Percentiles rank a stretch among this genome's conserved stretches.
These are phyloP conservation scores for Diorhabda carinulata DNA, from an alignment of 1,140 invertebrate genomes.

Conservation along the genomic window DNA sequence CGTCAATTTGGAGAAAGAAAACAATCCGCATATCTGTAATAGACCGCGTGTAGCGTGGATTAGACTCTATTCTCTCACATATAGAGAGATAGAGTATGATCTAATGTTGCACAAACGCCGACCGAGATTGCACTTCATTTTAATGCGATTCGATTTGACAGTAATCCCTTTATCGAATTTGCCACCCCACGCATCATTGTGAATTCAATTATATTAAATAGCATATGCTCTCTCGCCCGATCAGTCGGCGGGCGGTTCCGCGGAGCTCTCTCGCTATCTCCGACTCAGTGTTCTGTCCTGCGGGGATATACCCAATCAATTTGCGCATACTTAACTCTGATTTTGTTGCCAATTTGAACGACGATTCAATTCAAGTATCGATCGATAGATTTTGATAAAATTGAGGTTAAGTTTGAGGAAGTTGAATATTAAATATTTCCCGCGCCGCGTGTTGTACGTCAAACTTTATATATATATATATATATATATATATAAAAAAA, in stretches of 20 bases:
- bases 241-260: conserved; percentile 10
- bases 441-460: too few relatives aligned
- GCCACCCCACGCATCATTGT: conserved; percentile 45
- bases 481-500: too few relatives aligned
- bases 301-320: conserved; percentile 29
- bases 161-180: conserved; percentile 49
- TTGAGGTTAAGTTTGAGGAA: too few relatives aligned
- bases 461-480: too few relatives aligned
- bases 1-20: conserved; percentile 3
- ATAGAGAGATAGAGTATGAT: conserved; percentile 12
- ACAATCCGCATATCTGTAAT: conserved; percentile 18
- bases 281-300: conserved; percentile 6
- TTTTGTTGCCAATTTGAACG: conserved; percentile 8
- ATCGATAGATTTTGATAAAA: too few relatives aligned
- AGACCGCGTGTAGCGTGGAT: conserved; percentile 5
- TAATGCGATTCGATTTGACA: conserved; percentile 50
- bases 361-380: neutral
- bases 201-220: conserved; percentile 39
- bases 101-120: conserved; percentile 27
- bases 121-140: conserved; percentile 39
- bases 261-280: conserved; percentile 8
- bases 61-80: conserved; percentile 4
- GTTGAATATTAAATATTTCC: too few relatives aligned
- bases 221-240: conserved; percentile 34
- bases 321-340: conserved; percentile 30